Conservation (phyloP, 2,888 invertebrate genomes). For the Drosophila meridiana region DNA sequence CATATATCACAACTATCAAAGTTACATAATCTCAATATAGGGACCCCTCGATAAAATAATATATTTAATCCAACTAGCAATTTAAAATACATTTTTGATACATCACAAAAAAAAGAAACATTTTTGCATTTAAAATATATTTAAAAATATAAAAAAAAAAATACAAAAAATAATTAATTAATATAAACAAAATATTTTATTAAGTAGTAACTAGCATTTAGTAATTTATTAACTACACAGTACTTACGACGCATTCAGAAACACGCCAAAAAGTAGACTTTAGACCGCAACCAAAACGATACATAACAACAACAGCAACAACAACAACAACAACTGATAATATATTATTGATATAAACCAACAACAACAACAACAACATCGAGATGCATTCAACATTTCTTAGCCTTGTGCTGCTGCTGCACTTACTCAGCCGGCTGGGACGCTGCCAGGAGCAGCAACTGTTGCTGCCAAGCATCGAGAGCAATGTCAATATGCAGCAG, state of each 20-base stretch:
- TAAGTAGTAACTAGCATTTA: constrained; percentile 62
- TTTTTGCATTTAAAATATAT: constrained; percentile 32
- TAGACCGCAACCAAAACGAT: constrained; percentile 44
- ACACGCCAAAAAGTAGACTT: constrained; percentile 78
- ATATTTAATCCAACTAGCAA: constrained; percentile 31
- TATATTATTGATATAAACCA: constrained; percentile 20
- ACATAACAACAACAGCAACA: constrained; percentile 20
- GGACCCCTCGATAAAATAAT: constrained; percentile 12
- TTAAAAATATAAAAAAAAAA: constrained; percentile 14
- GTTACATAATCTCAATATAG: constrained; percentile 49
- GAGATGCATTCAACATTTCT: constrained; percentile 46
- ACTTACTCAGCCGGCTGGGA: constrained; percentile 54
- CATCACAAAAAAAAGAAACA: constrained; percentile 17
- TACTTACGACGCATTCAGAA: constrained; percentile 59
- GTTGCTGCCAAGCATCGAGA: constrained; percentile 55
- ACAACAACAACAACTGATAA: constrained; percentile 10
- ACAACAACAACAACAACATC: constrained; percentile 15
- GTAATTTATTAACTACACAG: constrained; percentile 74
- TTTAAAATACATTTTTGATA: constrained; percentile 46
- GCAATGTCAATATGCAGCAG: constrained; percentile 40
- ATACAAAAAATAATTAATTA: constrained; percentile 13
- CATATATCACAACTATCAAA: constrained; percentile 40
- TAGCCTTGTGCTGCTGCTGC: constrained; percentile 46
- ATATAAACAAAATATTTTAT: constrained; percentile 36
- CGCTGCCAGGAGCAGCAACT: constrained; percentile 57